Evolutionary conservation across 2,888 invertebrate genomes (phyloP).

Genomic region (Crepidodera aurea): DNA sequence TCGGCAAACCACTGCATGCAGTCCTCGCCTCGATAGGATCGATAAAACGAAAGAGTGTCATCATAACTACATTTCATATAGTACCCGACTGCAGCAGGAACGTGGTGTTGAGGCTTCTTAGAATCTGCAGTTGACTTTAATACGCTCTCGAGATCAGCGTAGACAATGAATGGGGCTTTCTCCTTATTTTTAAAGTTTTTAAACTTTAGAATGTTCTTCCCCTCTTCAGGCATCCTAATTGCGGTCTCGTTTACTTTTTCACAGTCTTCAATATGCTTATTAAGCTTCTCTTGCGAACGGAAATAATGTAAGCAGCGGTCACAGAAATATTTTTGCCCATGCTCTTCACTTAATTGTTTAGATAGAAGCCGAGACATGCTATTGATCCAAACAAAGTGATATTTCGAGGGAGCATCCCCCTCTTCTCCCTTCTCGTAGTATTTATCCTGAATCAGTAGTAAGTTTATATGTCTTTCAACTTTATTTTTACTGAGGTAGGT

Average conservation of each 20-base stretch:
- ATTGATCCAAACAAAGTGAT: slow-evolving; percentile 8
- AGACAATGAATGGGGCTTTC: slow-evolving; percentile 34
- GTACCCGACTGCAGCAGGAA: slow-evolving; percentile 15
- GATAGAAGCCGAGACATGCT: slow-evolving; percentile 7
- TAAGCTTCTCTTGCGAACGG: not conserved
- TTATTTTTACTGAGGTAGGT: slow-evolving; percentile 30
- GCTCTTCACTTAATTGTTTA: not conserved
- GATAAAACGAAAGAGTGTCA: slow-evolving; percentile 20
- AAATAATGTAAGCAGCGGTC: slow-evolving; percentile 8
- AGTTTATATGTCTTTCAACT: slow-evolving; percentile 34
- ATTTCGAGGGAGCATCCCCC: not conserved
- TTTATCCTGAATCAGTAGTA: slow-evolving; percentile 8
- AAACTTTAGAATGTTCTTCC: slow-evolving; percentile 25
- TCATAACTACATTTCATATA: slow-evolving; percentile 29
- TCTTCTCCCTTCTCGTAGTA: no score
- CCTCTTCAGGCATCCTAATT: slow-evolving; percentile 26
- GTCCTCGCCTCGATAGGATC: slow-evolving; percentile 21
- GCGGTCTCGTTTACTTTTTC: slow-evolving; percentile 1
- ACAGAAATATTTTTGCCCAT: slow-evolving; percentile 11
- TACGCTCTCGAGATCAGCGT: slow-evolving; percentile 37
- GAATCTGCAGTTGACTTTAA: slow-evolving; percentile 15
- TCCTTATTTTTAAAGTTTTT: slow-evolving; percentile 17
- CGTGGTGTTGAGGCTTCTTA: slow-evolving; percentile 24
- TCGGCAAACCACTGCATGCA: slow-evolving; percentile 29
- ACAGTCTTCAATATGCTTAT: slow-evolving; percentile 12